These are phyloP conservation scores for Rhinichthys osculus DNA, from an alignment of 2,797 vertebrate genomes.

Conservation along the genomic window DNA sequence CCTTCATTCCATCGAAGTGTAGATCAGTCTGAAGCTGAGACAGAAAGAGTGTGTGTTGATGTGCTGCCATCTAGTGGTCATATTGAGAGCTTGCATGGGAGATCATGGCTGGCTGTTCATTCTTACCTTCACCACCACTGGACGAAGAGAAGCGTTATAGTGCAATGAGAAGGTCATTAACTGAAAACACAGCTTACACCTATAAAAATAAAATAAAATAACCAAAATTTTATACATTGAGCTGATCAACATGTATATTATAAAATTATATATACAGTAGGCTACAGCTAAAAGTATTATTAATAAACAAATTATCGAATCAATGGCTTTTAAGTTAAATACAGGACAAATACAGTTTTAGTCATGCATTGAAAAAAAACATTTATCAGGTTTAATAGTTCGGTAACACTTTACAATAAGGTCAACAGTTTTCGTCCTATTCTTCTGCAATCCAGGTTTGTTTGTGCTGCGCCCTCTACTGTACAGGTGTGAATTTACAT, in stretches of 20 bases:
- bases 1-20: slow-evolving; percentile 76
- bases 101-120: background rate
- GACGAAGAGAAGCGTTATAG: slow-evolving; percentile 75
- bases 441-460: background rate
- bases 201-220: slow-evolving; percentile 61
- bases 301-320: background rate
- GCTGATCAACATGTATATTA: background rate
- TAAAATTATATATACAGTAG: background rate
- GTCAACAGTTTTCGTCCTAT: background rate
- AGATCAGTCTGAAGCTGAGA: slow-evolving; percentile 85
- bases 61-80: slow-evolving; percentile 64
- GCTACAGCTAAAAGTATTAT: background rate
- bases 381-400: background rate
- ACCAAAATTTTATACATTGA: background rate
- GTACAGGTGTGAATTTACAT: background rate
- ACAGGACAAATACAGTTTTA: background rate
- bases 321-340: background rate
- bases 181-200: slow-evolving; percentile 92
- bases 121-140: slow-evolving; percentile 86
- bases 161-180: slow-evolving; percentile 90
- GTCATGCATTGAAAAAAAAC: no score
- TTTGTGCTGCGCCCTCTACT: background rate
- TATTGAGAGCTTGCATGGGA: background rate
- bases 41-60: slow-evolving; percentile 28
- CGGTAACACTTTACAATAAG: background rate